A percentile compares a stretch with the other conserved stretches of the same genome.
These are phyloP conservation scores for Tauraco hartlaubi DNA, from an alignment of 2,797 vertebrate species.

Conservation along the genomic window DNA sequence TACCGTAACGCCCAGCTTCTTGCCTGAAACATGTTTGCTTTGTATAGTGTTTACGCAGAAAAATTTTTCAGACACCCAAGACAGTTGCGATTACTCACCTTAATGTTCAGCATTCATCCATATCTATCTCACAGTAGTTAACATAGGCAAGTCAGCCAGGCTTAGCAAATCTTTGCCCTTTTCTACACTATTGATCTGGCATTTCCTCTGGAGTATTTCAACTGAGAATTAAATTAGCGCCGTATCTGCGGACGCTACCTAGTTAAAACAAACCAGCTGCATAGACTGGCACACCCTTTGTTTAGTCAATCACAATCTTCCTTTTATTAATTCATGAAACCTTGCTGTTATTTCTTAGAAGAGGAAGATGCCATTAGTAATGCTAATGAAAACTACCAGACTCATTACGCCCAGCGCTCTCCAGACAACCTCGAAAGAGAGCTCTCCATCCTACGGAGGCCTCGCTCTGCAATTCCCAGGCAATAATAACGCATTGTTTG, in stretches of 20 bases:
- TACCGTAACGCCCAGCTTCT: background rate
- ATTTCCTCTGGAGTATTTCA: slow-evolving; percentile 72
- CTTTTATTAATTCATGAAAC: slow-evolving; percentile 63
- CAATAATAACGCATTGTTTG: background rate
- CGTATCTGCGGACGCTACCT: slow-evolving; percentile 20
- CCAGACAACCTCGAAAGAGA: background rate
- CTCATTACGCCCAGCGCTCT: background rate
- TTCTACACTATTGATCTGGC: slow-evolving; percentile 58
- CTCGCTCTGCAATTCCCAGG: background rate
- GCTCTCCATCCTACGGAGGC: background rate
- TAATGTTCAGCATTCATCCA: slow-evolving; percentile 54
- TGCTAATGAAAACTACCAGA: slow-evolving; percentile 56
- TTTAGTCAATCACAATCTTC: slow-evolving; percentile 55
- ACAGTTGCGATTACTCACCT: slow-evolving; percentile 51
- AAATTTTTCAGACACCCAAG: slow-evolving; percentile 24
- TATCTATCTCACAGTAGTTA: slow-evolving; percentile 45
- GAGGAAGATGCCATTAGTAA: slow-evolving; percentile 60
- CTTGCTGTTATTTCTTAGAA: slow-evolving; percentile 53
- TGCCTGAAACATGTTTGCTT: background rate
- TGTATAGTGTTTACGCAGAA: background rate
- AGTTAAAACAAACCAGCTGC: slow-evolving; percentile 52
- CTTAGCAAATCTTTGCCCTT: slow-evolving; percentile 62
- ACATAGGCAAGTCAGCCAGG: background rate
- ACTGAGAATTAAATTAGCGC: slow-evolving; percentile 59
- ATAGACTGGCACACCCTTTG: slow-evolving; percentile 39